Evolutionary conservation across 2,797 vertebrate genomes (phyloP).

Genomic region (Phoeniculus purpureus): DNA sequence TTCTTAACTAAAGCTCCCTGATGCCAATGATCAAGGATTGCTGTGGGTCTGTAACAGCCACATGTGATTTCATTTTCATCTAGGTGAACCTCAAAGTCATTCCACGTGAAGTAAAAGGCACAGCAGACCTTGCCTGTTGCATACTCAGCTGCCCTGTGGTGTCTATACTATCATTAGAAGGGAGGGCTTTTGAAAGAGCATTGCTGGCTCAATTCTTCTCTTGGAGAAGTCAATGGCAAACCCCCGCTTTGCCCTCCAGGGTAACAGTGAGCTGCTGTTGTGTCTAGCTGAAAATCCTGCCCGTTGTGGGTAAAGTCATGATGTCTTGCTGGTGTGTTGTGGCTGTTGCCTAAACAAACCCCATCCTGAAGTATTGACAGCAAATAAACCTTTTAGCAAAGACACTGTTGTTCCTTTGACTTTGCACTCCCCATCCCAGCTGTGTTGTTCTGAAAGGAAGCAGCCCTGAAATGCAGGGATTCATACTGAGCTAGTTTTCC

Average conservation of each 20-base stretch:
- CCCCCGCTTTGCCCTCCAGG: background rate
- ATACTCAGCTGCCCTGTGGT: fast-evolving
- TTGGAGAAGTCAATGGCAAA: background rate
- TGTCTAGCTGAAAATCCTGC: background rate
- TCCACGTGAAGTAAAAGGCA: background rate
- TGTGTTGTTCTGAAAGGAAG: background rate
- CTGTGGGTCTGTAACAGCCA: background rate
- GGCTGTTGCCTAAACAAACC: background rate
- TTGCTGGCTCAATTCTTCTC: background rate
- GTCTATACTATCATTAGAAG: background rate
- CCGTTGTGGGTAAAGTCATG: fast-evolving
- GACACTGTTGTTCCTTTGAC: background rate
- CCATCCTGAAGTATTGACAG: background rate
- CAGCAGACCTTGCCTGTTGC: background rate
- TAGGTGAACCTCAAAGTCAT: background rate
- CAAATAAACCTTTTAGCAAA: constrained; percentile 3
- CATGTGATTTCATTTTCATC: fast-evolving
- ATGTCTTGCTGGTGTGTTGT: background rate
- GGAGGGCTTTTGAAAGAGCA: background rate
- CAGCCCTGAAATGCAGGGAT: background rate
- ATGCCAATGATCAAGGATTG: background rate
- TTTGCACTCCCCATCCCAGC: fast-evolving
- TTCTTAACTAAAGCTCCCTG: background rate
- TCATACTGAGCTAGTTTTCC: background rate
- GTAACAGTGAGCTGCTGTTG: background rate